Base-by-base conservation (phyloP, 2,797 vertebrate genomes). In the Gambelia wislizenii region DNA sequence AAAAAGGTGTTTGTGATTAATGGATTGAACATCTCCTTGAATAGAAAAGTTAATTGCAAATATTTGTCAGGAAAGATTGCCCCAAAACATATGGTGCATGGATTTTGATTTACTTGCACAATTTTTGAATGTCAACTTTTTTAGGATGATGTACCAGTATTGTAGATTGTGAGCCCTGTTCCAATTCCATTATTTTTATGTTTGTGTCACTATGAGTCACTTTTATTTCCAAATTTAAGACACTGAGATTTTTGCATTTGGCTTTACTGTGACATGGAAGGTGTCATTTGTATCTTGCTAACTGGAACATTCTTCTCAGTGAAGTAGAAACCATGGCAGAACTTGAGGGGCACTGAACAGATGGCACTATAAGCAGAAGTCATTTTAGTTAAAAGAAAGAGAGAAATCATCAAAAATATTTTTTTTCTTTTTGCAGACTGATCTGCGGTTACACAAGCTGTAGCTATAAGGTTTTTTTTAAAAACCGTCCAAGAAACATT, bases 401-500 rank as follows among this genome's bases (percentile, higher is more conserved):
- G 22, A 88, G 6, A n/a, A 85, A 89, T 78, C 70, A 85, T 39
- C 16, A 61, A 90, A 91, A 49, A 59, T 3, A 83, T 30, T 44
- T 59, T 42, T 83, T 67, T 67, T 33, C 27, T 67, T 67, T 80
- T 75, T 90, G 74, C 42, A 88, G 85, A 91, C 56, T 84, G 42
- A 92, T 91, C 84, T 93, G 92, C 36, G 25, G 90, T 95, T 89
- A 89, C 8, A 79, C 96, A 96, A 96, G 72, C 44, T 16, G 89
- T 42, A 90, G n/a, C 72, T 95, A 88, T 44, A n/a, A n/a, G 30
- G 33, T n/a, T 92, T 87, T 93, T 92, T 42, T 6, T 74, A 92
- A 94, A 94, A 91, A 91, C 9, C 2, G 74, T 75, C 78, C 89
- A 96, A 92, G 85, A 95, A 96, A 95, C 88, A 87, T 30, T 88